Conservation (phyloP, 2,113 vertebrate species). For the Taxidea taxus region DNA sequence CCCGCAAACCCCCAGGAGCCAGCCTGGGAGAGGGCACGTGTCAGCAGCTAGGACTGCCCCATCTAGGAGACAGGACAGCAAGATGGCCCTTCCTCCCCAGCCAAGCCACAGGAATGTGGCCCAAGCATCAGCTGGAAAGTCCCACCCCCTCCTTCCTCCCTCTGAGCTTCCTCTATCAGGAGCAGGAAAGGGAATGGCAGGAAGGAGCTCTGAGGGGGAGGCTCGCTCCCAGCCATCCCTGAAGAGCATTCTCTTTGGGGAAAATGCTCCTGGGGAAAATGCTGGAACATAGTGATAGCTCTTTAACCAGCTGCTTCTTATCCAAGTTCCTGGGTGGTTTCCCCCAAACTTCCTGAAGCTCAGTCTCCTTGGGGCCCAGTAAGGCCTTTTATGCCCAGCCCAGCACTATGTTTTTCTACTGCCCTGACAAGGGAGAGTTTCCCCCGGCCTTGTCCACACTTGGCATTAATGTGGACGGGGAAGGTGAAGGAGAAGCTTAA, state of each 20-base stretch:
- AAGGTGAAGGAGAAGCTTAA: neutral
- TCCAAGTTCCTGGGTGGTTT: neutral
- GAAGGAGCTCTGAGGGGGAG: neutral
- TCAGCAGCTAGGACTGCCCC: neutral
- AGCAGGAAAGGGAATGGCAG: conserved; percentile 46
- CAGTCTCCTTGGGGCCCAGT: neutral
- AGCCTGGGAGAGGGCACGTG: neutral
- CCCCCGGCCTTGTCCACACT: neutral
- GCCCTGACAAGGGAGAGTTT: neutral
- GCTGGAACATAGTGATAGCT: neutral
- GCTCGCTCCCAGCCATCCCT: neutral
- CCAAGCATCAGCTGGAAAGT: conserved; percentile 50
- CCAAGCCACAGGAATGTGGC: conserved; percentile 65
- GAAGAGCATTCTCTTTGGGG: neutral
- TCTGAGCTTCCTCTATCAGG: conserved; percentile 24
- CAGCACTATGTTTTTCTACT: neutral
- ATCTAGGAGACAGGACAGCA: neutral
- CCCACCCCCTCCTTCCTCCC: conserved; percentile 16
- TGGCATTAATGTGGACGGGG: neutral
- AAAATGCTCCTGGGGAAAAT: neutral
- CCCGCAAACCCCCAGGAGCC: neutral
- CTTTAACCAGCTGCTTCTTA: neutral
- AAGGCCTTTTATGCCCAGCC: neutral
- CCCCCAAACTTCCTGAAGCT: neutral
- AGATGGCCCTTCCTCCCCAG: neutral